These are phyloP conservation scores for Merluccius polli DNA, from an alignment of 2,797 vertebrate genomes.

Conservation along the genomic window DNA sequence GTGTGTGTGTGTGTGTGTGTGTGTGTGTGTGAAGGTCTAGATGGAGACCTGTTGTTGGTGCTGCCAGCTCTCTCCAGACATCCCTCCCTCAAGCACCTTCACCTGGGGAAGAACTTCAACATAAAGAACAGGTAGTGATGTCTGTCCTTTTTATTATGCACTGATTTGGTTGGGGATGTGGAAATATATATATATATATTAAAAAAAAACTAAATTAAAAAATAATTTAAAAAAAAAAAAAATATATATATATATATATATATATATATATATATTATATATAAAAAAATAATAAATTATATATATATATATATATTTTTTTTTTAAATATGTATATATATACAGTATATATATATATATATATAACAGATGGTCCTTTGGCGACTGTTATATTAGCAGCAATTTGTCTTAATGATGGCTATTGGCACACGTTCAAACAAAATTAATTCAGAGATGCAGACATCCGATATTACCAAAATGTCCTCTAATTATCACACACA, in stretches of 20 bases:
- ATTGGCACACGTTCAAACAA: background rate
- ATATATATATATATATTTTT: too few relatives aligned
- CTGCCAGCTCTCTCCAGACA: conserved; percentile 83
- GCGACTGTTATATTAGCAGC: background rate
- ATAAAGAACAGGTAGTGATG: conserved; percentile 84
- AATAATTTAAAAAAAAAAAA: too few relatives aligned
- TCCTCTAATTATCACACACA: background rate
- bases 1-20: conserved; percentile 11
- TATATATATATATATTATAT: too few relatives aligned
- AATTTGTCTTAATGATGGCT: background rate
- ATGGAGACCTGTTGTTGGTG: conserved; percentile 80
- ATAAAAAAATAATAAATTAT: too few relatives aligned
- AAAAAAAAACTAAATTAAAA: too few relatives aligned
- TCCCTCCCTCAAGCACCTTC: conserved; percentile 83
- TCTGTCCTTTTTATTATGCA: background rate
- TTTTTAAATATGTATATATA: background rate
- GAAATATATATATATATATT: too few relatives aligned
- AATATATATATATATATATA: too few relatives aligned
- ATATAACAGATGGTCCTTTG: background rate
- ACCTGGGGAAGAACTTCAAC: conserved; percentile 89
- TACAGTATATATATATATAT: too few relatives aligned
- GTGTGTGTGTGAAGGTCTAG: conserved; percentile 70
- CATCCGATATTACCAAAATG: background rate
- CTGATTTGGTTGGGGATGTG: too few relatives aligned
- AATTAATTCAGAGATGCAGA: background rate